These are phyloP conservation scores for Muntiacus reevesi DNA, from an alignment of 2,113 vertebrate species.

Conservation along the genomic window DNA sequence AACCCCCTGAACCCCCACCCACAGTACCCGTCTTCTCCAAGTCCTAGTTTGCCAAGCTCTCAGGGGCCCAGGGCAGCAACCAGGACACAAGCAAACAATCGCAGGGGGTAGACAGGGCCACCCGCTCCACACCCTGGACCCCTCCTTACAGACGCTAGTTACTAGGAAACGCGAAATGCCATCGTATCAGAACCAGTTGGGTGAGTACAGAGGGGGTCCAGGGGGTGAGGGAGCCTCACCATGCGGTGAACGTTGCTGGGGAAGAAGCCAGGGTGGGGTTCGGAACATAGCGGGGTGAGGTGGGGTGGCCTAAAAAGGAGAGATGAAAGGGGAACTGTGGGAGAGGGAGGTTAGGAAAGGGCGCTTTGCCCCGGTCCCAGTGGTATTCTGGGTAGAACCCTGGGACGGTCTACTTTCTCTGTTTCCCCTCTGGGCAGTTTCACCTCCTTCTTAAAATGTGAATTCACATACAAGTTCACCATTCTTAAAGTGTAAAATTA, in stretches of 20 bases:
- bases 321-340: background rate
- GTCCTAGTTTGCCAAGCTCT: background rate
- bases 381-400: background rate
- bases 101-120: background rate
- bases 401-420: background rate
- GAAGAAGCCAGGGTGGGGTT: background rate
- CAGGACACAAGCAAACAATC: background rate
- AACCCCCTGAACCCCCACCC: accelerated
- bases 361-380: background rate
- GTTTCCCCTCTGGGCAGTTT: background rate
- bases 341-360: background rate
- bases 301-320: background rate
- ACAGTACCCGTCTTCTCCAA: background rate
- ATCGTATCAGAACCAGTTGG: background rate
- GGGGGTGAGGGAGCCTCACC: background rate
- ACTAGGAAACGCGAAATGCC: background rate
- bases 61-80: constrained; percentile 34
- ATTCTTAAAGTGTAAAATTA: background rate
- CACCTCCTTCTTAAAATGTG: background rate
- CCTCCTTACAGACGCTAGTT: background rate
- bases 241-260: background rate
- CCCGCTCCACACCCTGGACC: background rate
- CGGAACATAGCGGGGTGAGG: background rate
- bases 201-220: background rate
- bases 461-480: background rate